Evolutionary conservation across 2,113 vertebrate genomes (phyloP), one percentile per base, ranked within the genome.

Genomic region (Motacilla tschutschensis): DNA sequence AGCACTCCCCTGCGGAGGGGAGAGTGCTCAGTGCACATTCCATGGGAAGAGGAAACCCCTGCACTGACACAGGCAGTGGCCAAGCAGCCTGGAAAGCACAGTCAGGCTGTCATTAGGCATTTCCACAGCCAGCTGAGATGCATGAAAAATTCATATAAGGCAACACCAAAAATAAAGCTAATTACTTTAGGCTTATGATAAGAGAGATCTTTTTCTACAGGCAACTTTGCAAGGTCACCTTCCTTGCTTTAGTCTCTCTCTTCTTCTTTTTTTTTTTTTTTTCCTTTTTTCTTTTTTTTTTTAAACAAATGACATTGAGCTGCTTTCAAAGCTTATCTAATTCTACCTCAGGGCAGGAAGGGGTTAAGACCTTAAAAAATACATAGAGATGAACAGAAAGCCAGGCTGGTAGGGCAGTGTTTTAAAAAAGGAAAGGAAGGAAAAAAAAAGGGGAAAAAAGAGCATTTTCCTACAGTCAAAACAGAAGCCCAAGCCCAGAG

Each of bases 131-230:
- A 72, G 80, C 59, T 65, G 74, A 79, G 88, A 82, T 1, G 5
- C 40, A 59, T 3, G 17, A 82, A 77, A 78, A 63, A 91, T 24
- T 92, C 64, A 48, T 48, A 44, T 26, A 73, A 86, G 83, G 74
- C 83, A 83, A 73, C 71, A 73, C 55, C 88, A 93, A 90, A 95
- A 93, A 73, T 91, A 91, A 93, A 93, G 71, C 59, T 92, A 93
- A 93, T 93, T 91, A 92, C 86, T 91, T 85, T n/a, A 79, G 90
- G 94, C 78, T 92, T 9, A 76, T 48, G 40, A 33, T 79, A 92
- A 76, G 63, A 86, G 70, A 88, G 59, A 86, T 76, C 66, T 82
- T 69, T 79, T 81, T 71, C 94, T 82, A 91, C 55, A 59, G 80
- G 86, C 91, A 44, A 83, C 80, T 89, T 81, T 55, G 40, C 80